Conservation (phyloP, 1,140 invertebrate genomes). For the Agraylea sexmaculata region DNA sequence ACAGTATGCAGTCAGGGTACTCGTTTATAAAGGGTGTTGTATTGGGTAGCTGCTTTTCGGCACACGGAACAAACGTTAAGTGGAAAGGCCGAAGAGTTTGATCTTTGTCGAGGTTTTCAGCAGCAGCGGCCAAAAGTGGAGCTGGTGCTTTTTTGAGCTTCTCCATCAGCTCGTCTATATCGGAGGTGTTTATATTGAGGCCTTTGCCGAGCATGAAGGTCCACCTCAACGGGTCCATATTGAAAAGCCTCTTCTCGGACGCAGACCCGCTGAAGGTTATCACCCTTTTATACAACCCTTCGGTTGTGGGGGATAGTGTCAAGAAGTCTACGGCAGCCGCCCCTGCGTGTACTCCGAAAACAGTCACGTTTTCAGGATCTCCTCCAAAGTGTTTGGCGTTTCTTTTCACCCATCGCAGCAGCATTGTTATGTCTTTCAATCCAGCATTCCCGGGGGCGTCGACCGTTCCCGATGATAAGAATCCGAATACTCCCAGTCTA, state of each 20-base stretch:
- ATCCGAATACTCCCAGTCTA: conserved; percentile 52
- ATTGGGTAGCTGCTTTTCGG: conserved; percentile 28
- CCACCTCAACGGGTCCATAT: conserved; percentile 30
- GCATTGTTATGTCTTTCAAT: conserved; percentile 46
- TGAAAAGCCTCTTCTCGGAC: conserved; percentile 47
- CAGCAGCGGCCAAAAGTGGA: conserved; percentile 25
- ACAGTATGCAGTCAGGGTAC: conserved; percentile 28
- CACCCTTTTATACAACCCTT: conserved; percentile 30
- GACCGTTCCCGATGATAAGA: conserved; percentile 45
- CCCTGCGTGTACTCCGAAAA: conserved; percentile 39
- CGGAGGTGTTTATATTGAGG: conserved; percentile 28
- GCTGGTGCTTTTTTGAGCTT: conserved; percentile 26
- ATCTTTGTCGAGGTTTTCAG: conserved; percentile 4
- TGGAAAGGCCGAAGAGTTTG: conserved; percentile 22
- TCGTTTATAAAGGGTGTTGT: conserved; percentile 27
- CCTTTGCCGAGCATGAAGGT: conserved; percentile 30
- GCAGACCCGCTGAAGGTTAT: conserved; percentile 60
- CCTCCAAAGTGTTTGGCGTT: conserved; percentile 42
- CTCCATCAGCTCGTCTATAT: conserved; percentile 29
- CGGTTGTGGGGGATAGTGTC: conserved; percentile 29
- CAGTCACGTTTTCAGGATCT: conserved; percentile 32
- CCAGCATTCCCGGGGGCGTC: conserved; percentile 47
- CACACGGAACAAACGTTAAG: conserved; percentile 31
- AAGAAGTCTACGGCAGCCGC: conserved; percentile 33
- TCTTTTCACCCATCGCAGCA: conserved; percentile 43